Conservation (phyloP, 2,888 invertebrate genomes). For the Teleogryllus oceanicus region DNA sequence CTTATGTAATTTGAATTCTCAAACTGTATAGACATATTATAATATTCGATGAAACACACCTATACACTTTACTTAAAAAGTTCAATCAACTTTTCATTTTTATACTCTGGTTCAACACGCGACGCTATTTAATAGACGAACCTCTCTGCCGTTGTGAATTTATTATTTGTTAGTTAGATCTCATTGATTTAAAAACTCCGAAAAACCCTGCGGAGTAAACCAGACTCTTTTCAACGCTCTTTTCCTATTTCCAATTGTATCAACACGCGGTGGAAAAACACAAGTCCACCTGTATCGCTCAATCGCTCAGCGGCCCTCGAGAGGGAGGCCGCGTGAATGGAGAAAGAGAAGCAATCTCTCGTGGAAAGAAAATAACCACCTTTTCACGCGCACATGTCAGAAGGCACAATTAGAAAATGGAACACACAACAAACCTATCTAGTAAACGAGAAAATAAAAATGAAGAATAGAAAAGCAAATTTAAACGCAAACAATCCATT, state of each 20-base stretch:
- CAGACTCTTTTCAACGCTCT: not conserved
- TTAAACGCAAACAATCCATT: not conserved
- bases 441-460: constrained; percentile 9
- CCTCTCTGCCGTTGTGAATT: no score
- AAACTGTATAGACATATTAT: no score
- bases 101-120: no score
- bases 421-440: not conserved
- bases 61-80: no score
- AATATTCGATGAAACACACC: no score
- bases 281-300: not conserved
- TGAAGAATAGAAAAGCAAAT: constrained; percentile 18
- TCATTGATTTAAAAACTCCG: no score
- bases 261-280: not conserved
- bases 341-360: constrained; percentile 2
- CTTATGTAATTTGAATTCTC: no score
- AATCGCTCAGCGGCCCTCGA: not conserved
- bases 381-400: not conserved
- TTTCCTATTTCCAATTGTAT: constrained; percentile 5
- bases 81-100: no score
- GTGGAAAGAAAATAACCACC: not conserved
- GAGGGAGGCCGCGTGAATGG: not conserved
- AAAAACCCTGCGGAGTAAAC: no score
- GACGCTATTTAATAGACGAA: no score
- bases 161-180: no score
- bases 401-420: constrained; percentile 1